Base-by-base conservation (phyloP, 2,888 invertebrate genomes). In the Dryococelus australis region DNA sequence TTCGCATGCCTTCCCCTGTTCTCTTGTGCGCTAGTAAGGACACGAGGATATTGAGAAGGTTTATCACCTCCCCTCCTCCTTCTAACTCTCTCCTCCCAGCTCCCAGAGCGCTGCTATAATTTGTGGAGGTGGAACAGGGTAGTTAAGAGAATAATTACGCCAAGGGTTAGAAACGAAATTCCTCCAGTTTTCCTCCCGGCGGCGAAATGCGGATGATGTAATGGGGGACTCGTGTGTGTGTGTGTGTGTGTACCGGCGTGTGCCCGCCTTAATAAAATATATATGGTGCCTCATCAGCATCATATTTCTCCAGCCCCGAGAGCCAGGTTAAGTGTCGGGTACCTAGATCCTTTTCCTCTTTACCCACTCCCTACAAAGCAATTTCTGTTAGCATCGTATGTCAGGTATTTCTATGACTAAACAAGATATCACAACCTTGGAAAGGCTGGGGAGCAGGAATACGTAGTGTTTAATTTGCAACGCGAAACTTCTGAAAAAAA, bases 71-170 rank as follows among this genome's bases (percentile, higher is more conserved):
- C 65, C 65, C 16, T 20, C 16, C 65, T 65, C 65, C n/a, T n/a
- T 24, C 65, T 51, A 16, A 51, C 1, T 20, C 12, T 20, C 8
- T 51, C 51, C 13, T 20, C n/a, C 65, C 65, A 65, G 65, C 65
- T n/a, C n/a, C n/a, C n/a, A n/a, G n/a, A n/a, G n/a, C 0, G 65
- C 65, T 65, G 65, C 65, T 65, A n/a, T 65, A 65, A 65, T 65
- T 65, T 65, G 65, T 65, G 65, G 65, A 65, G 65, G 65, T 65
- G 65, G 65, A 65, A 24, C 65, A n/a, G 65, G 65, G 65, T 65
- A 65, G 65, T 65, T 65, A 65, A 65, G 65, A 65, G 65, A 65
- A 65, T 65, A 65, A 65, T 65, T 65, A 65, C 65, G 65, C 65
- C 65, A 8, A 47, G 47, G 47, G 47, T 8, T 47, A 47, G 2